Evolutionary conservation across 92 coral and sea anemone species (phyloP), one percentile per base, ranked within the genome.

Genomic region (Heliopora coerulea): DNA sequence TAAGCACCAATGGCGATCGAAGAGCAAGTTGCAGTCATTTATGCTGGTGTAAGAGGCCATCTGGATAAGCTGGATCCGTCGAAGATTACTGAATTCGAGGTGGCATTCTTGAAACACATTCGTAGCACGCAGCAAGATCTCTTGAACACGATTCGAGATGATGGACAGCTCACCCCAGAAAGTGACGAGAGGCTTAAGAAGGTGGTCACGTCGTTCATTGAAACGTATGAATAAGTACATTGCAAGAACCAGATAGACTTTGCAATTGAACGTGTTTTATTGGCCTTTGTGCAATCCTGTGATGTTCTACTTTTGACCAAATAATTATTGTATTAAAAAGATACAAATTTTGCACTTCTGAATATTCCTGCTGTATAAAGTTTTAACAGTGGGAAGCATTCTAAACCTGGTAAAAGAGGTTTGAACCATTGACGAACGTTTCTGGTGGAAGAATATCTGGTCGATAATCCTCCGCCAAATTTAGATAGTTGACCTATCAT

Each of bases 21-120:
- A 20, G 96, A 90, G 67, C 99, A 95, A 80, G 99, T 95, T 20
- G 97, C 97, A 9, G 96, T 95, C 4, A 95, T 95, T 65, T 95
- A 95, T 65, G 99, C 99, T 40, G 99, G 99, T 18, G 99, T 95
- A 35, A 72, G 97, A 57, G 99, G 99, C n/a, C 99, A 90, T 72
- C 75, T 95, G 24, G 99, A 95, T 84, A 95, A 95, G 72, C 74
- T 90, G 15, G 99, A 95, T 54, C 99, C 99, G n/a, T 69, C 96
- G 37, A 89, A 84, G 76, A 86, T 93, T 84, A 95, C 99, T 30
- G 88, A 83, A 11, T 95, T 95, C 57, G 99, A 95, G 72, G 91
- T 86, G 83, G 91, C 99, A 2, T 95, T 90, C 96, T 78, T 95
- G 66, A 85, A 91, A 73, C 97, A 95, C 83, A 95, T 95, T 76